Base-by-base conservation (phyloP, 2,888 invertebrate species). In the Eueremaeus valkanovi region DNA sequence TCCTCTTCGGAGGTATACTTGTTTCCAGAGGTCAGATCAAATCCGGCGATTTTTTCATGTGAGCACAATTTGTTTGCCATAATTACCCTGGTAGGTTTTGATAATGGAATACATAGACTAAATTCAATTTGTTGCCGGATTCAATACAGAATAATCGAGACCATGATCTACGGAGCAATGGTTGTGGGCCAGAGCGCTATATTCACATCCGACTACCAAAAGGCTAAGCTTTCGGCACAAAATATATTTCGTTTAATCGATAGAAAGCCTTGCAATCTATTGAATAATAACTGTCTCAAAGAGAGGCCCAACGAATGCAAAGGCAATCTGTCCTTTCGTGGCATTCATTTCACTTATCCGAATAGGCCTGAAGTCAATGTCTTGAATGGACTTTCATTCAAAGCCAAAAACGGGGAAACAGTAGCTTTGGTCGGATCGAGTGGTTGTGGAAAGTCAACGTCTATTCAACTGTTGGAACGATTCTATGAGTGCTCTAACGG, bases 361-460 rank as follows among this genome's bases (percentile, higher is more conserved):
- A 90, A 91, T 0, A 87, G 94, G 24, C 87, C 88, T 42, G 90
- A 91, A 79, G 87, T 88, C 73, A 86, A 88, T 73, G 90, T 95
- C 6, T 84, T 95, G 16, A 88, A 89, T 76, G 89, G 89, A 0
- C 83, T 92, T 40, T 87, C 88, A 77, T 84, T 92, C 51, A 84
- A 86, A 72, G 88, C 92, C 21, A 1, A 16, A 63, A 88, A 80
- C 90, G 79, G 79, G 5, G 66, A 88, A 80, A 90, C 90, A 36
- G 87, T 92, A 1, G 93, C 90, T 0, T 83, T 91, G 24, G 90
- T 85, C 3, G 94, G 75, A 84, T 88, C 88, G 3, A 92, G 92
- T 78, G 95, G 95, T 0, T 92, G 92, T 82, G 95, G 95, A 9
- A 95, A 95, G 84, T 92, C 92, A 70, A 95, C 95, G 0, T 81